Base-by-base conservation (phyloP, 2,113 vertebrate genomes). In the Ceuthmochares aereus region DNA sequence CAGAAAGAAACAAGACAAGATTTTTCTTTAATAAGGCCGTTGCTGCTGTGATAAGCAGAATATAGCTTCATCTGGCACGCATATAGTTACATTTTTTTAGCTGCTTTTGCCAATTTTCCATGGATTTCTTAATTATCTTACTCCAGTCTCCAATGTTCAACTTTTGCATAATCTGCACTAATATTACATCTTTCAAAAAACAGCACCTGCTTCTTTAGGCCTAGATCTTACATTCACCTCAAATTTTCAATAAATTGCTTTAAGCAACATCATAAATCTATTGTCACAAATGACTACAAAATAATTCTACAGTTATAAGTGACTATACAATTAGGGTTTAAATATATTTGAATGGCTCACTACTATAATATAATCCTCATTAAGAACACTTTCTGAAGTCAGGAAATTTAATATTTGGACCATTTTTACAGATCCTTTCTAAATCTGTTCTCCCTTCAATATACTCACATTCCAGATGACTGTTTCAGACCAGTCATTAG, bases 1-100 rank as follows among this genome's bases (percentile, higher is more conserved):
- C 5, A 25, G 4, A 4, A 70, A 74, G 16, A 69, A 83, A 2
- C 1, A 19, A 20, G 11, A 36, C 0, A 9, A 12, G 26, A 54
- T 27, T 68, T 68, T 83, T 67, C 27, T 49, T 49, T 21, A 49
- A 23, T 23, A 49, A 49, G 47, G 21, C 36, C 36, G 21, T 10
- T 0, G 0, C 25, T 80, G 29, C 40, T 59, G n/a, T 0, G 1
- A 45, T 17, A 52, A 59, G 17, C 34, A 42, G 34, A 59, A 52
- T 34, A 68, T 5, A 47, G 29, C 47, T 92, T 54, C 0, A 0
- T 11, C 29, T 32, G 4, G 22, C 63, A 84, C 12, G 54, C 7
- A 34, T 32, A 59, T 0, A 34, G 13, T 25, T 29, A 36, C 8
- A 12, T 13, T 26, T 45, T 87, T 66, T 69, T 9, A 74, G 17